Evolutionary conservation across 2,888 invertebrate species (phyloP), one percentile per base, ranked within the genome.

Genomic region (Eupeodes latifasciatus): DNA sequence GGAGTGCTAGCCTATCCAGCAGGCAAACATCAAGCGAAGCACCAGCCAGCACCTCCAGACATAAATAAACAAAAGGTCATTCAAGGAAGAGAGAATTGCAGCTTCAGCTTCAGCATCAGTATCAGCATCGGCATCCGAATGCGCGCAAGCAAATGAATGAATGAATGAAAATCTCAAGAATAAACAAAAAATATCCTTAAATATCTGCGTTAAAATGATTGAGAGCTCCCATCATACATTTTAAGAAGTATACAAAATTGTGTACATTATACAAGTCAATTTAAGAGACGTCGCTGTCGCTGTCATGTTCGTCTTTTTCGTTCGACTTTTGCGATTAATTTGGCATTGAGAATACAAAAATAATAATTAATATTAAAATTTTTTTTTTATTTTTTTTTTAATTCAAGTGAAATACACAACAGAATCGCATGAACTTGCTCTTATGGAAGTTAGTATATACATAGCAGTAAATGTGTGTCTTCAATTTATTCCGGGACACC

Each of bases 181-280:
- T 87, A 87, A 87, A 87, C 87, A 87, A 87, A 87, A 87, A 84
- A 87, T 67, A 84, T 87, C 87, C 87, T 87, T 87, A 87, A 87
- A 87, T 87, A 83, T 83, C 79, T 84, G 49, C 71, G 11, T 64
- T 53, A 14, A 72, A 75, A 55, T 51, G 81, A 85, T 77, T 81
- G 81, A 85, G 78, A 72, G 49, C 4, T 53, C 19, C 51, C 51
- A 49, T 53, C 51, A 59, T n/a, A 61, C 40, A 40, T 27, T 27
- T 27, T 9, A 40, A 40, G 40, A 40, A 40, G 40, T 40, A 40
- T 40, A 40, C 40, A 40, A 40, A 5, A 7, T 40, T 40, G 40
- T 40, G 40, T 40, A 40, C 40, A 40, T 40, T 72, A 72, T n/a
- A 72, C 72, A 59, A 71, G 55, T 55, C 40, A 12, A 71, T 55